Conservation (phyloP, 1,140 invertebrate species). For the Drosophila azteca region DNA sequence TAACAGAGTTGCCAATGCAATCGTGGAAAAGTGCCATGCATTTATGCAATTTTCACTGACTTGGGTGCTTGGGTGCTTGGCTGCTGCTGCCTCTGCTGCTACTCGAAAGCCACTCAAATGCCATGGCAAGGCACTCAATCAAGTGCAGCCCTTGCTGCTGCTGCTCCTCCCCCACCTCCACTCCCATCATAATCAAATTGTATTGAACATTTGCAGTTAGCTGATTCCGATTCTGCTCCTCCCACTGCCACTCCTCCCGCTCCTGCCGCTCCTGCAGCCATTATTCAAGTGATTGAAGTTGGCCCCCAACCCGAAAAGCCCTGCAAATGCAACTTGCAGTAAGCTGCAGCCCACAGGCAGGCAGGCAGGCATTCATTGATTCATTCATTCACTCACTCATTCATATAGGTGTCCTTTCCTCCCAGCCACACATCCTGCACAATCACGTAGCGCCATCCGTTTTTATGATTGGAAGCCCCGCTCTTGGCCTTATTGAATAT, state of each 20-base stretch:
- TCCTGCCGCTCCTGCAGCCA: slow-evolving; percentile 33
- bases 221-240: slow-evolving; percentile 54
- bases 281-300: slow-evolving; percentile 78
- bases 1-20: slow-evolving; percentile 60
- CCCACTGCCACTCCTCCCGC: background rate
- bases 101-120: slow-evolving; percentile 78
- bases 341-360: slow-evolving; percentile 16
- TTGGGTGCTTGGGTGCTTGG: slow-evolving; percentile 46
- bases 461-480: slow-evolving; percentile 64
- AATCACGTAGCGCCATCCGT: slow-evolving; percentile 59
- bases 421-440: background rate
- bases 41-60: slow-evolving; percentile 79
- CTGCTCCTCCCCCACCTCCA: background rate
- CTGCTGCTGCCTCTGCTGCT: slow-evolving; percentile 34
- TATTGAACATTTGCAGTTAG: slow-evolving; percentile 80
- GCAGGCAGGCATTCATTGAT: slow-evolving; percentile 15
- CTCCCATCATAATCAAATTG: slow-evolving; percentile 73
- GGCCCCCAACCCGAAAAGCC: slow-evolving; percentile 39
- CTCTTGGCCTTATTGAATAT: slow-evolving; percentile 56
- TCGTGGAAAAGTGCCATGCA: slow-evolving; percentile 79
- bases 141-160: slow-evolving; percentile 42
- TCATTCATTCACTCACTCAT: slow-evolving; percentile 51
- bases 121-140: slow-evolving; percentile 77
- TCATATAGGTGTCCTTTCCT: slow-evolving; percentile 34
- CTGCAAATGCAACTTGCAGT: slow-evolving; percentile 39